Percentiles rank a stretch among this genome's conserved stretches.
Evolutionary conservation across 2,888 invertebrate species (phyloP).

Genomic region (Ctena decussata): DNA sequence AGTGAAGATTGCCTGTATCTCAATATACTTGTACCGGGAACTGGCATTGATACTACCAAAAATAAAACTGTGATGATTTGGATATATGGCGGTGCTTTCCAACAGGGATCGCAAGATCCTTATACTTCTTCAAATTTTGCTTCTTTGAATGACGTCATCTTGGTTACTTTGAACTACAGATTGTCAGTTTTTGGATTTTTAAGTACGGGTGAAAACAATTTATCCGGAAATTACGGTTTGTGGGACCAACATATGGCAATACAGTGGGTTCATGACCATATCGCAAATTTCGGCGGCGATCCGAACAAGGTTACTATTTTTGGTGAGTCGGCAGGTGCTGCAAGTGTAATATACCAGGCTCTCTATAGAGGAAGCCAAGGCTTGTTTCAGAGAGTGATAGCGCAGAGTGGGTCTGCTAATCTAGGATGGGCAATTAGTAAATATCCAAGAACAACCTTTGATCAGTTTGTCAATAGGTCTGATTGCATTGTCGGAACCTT

Average conservation of each 20-base stretch:
- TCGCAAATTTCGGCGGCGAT: background rate
- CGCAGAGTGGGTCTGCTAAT: background rate
- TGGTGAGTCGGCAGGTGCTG: background rate
- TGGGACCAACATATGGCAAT: background rate
- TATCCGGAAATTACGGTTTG: background rate
- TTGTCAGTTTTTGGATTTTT: slow-evolving; percentile 33
- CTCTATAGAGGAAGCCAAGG: background rate
- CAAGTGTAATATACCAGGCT: background rate
- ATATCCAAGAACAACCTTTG: background rate
- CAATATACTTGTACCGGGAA: slow-evolving; percentile 21
- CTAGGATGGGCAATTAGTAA: background rate
- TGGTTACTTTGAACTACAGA: slow-evolving; percentile 40
- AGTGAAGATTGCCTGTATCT: slow-evolving; percentile 41
- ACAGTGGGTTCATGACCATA: background rate
- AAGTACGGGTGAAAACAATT: slow-evolving; percentile 7
- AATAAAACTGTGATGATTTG: slow-evolving; percentile 29
- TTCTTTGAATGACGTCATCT: slow-evolving; percentile 25
- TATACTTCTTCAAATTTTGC: background rate
- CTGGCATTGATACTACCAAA: background rate
- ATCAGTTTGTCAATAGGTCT: background rate
- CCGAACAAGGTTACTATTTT: background rate
- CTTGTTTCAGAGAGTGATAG: background rate
- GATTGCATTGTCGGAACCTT: background rate
- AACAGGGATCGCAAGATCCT: background rate
- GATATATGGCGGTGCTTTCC: slow-evolving; percentile 37